phyloP scores from a whole-genome alignment of 1,140 invertebrate species.

The Pseudomyrmex gracilis region DNA sequence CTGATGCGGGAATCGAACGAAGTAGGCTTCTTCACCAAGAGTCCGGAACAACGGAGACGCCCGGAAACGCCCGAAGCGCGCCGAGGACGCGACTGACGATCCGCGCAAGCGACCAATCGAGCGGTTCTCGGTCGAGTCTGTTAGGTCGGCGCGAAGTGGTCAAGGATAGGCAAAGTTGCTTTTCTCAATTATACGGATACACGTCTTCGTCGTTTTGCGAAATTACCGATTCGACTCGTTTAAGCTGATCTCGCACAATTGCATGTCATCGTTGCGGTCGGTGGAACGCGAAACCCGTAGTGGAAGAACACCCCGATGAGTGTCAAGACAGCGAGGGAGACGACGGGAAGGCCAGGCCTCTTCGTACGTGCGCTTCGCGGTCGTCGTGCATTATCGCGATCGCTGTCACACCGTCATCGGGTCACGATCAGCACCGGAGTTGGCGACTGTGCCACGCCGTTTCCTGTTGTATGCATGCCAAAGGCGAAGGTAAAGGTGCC shows the following conservation, averaged over 20 bases:
- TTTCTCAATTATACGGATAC: slow-evolving; percentile 25
- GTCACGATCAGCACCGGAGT: slow-evolving; percentile 35
- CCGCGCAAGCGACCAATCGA: slow-evolving; percentile 74
- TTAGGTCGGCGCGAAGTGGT: slow-evolving; percentile 49
- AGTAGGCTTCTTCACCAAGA: no score
- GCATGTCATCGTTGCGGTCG: not conserved
- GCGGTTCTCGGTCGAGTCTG: slow-evolving; percentile 63
- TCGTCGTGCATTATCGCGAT: slow-evolving; percentile 17
- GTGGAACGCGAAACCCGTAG: slow-evolving; percentile 68
- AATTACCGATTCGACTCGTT: not conserved
- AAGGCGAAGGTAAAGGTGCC: slow-evolving; percentile 64
- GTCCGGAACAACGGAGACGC: not conserved
- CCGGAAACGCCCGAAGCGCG: slow-evolving; percentile 51
- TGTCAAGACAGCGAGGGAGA: slow-evolving; percentile 76
- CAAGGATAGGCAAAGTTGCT: not conserved
- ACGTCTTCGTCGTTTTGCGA: slow-evolving; percentile 6
- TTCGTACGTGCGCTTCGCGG: slow-evolving; percentile 61
- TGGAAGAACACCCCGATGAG: slow-evolving; percentile 82
- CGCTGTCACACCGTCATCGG: slow-evolving; percentile 4
- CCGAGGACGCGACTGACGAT: slow-evolving; percentile 57
- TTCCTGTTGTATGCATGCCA: slow-evolving; percentile 72
- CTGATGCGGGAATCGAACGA: not conserved
- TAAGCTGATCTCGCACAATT: not conserved
- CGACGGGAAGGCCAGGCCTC: slow-evolving; percentile 41
- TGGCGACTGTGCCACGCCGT: slow-evolving; percentile 42